phyloP scores from a whole-genome alignment of 1,140 invertebrate species.

The Lepidotrigona ventralis region DNA sequence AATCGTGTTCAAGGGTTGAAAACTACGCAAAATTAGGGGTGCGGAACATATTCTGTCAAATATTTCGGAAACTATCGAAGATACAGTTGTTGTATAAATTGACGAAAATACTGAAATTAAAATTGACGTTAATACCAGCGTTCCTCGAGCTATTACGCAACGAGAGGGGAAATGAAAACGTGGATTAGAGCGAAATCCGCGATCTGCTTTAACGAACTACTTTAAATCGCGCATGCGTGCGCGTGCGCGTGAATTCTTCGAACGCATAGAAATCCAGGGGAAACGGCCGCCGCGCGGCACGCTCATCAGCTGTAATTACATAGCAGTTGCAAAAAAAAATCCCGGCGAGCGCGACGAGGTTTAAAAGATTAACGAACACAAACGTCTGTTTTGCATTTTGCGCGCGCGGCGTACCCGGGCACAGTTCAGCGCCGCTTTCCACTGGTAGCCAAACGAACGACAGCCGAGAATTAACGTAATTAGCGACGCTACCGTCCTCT shows the following conservation, averaged over 20 bases:
- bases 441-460: conserved; percentile 13
- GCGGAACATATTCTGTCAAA: too few species aligned
- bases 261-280: not conserved
- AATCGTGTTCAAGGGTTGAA: too few species aligned
- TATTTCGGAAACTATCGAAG: too few species aligned
- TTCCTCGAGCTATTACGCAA: too few species aligned
- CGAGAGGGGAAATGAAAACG: not conserved
- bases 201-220: not conserved
- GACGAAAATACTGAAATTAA: too few species aligned
- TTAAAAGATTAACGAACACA: conserved; percentile 40
- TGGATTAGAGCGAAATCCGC: too few species aligned
- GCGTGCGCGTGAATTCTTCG: not conserved
- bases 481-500: conserved; percentile 7
- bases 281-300: not conserved
- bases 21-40: too few species aligned
- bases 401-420: not conserved
- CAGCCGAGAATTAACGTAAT: conserved; percentile 22
- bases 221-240: not conserved
- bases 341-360: not conserved
- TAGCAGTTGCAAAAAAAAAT: not conserved
- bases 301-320: not conserved
- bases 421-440: not conserved
- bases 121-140: too few species aligned
- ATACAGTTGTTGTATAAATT: too few species aligned
- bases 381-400: conserved; percentile 38